Percentiles rank a stretch among this genome's conserved stretches.
Evolutionary conservation across 1,140 invertebrate species (phyloP).

Genomic region (Apocrypta bakeri): DNA sequence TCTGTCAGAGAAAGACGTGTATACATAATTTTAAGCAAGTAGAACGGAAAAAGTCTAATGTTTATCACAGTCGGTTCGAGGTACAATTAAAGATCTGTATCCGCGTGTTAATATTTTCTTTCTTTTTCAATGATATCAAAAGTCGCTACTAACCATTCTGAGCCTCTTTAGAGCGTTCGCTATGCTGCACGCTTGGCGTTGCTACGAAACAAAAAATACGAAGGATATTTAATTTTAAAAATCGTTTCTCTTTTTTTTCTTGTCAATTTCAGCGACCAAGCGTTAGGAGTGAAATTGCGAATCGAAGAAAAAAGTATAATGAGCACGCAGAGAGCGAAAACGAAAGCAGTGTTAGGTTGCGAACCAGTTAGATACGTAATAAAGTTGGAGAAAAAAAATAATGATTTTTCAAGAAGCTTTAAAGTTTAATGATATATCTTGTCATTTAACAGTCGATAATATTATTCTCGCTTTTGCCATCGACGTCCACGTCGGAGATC

Average conservation of each 20-base stretch:
- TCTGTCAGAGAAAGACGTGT: too few relatives aligned
- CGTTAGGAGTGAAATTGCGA: constrained; percentile 38
- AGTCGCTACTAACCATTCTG: constrained; percentile 40
- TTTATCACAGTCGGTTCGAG: too few relatives aligned
- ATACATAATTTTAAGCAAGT: too few relatives aligned
- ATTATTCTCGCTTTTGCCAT: background rate
- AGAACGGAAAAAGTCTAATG: too few relatives aligned
- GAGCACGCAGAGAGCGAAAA: constrained; percentile 6
- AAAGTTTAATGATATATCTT: background rate
- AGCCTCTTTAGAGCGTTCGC: constrained; percentile 13
- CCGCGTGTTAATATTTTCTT: background rate
- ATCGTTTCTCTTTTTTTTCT: background rate
- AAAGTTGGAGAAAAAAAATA: constrained; percentile 16
- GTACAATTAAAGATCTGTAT: background rate
- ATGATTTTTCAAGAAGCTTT: background rate
- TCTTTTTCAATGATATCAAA: background rate
- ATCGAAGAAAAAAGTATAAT: background rate
- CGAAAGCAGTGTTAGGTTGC: constrained; percentile 5
- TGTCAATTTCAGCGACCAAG: constrained; percentile 15
- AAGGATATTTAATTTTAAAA: constrained; percentile 30
- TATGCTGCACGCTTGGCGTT: constrained; percentile 25
- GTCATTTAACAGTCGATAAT: background rate
- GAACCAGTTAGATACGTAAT: constrained; percentile 27
- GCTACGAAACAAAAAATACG: constrained; percentile 33
- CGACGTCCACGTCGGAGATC: background rate